A percentile compares a stretch with the other conserved stretches of the same genome.
Conservation (phyloP, 2,888 invertebrate genomes). For the Carabus problematicus region DNA sequence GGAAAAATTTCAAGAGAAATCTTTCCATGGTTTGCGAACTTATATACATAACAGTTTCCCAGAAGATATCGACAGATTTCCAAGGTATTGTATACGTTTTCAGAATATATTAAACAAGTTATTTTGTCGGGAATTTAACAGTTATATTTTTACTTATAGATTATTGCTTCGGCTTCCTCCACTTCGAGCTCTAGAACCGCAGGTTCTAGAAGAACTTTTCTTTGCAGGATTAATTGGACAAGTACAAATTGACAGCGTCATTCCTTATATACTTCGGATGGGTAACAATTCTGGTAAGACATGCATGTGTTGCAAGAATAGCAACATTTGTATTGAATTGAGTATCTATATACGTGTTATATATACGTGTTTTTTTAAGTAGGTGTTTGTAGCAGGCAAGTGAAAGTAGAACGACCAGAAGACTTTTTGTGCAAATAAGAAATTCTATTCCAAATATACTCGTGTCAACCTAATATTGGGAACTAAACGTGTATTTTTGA, state of each 20-base stretch:
- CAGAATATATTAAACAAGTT: slow-evolving; percentile 11
- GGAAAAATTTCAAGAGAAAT: slow-evolving; percentile 68
- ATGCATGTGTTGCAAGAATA: not conserved
- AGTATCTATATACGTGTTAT: slow-evolving; percentile 1
- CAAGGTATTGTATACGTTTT: slow-evolving; percentile 53
- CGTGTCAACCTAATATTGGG: too few relatives aligned
- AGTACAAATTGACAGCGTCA: slow-evolving; percentile 93
- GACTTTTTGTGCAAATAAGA: slow-evolving; percentile 52
- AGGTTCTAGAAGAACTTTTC: slow-evolving; percentile 88
- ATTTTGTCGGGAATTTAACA: too few relatives aligned
- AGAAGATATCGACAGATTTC: slow-evolving; percentile 64
- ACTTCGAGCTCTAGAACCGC: slow-evolving; percentile 74
- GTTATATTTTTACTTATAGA: slow-evolving; percentile 51
- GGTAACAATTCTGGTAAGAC: slow-evolving; percentile 49
- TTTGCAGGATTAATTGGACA: slow-evolving; percentile 91
- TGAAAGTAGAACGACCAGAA: slow-evolving; percentile 56
- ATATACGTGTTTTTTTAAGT: slow-evolving; percentile 7
- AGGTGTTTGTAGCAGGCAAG: slow-evolving; percentile 51
- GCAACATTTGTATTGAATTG: slow-evolving; percentile 5
- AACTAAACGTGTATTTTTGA: too few relatives aligned
- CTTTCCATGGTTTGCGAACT: slow-evolving; percentile 65
- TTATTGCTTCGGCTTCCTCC: slow-evolving; percentile 75
- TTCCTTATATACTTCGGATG: slow-evolving; percentile 86
- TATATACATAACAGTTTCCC: slow-evolving; percentile 60
- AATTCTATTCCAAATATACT: too few relatives aligned